Conservation (phyloP, 2,888 invertebrate genomes). For the Poecilus cupreus region DNA sequence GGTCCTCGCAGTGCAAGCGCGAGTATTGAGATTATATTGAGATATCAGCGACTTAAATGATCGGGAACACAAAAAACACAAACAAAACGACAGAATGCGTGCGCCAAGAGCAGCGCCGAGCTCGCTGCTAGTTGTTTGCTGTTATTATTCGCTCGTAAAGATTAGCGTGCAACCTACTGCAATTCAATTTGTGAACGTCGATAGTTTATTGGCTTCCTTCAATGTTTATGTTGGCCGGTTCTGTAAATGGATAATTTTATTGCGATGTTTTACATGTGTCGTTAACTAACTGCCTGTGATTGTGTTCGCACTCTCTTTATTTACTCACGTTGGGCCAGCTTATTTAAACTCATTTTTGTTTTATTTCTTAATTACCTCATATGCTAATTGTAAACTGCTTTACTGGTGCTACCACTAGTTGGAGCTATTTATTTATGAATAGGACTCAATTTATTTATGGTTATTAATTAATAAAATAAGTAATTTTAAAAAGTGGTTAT, state of each 20-base stretch:
- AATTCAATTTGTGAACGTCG: conserved; percentile 55
- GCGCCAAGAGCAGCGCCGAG: neutral
- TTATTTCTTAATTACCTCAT: neutral
- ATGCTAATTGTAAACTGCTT: too few species aligned
- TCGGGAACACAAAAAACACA: conserved; percentile 38
- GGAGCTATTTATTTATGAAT: too few species aligned
- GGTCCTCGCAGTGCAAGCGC: neutral
- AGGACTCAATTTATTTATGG: too few species aligned
- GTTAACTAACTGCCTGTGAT: conserved; percentile 41
- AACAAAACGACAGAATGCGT: conserved; percentile 20
- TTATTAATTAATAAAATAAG: too few species aligned
- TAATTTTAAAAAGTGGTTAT: too few species aligned
- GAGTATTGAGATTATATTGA: conserved; percentile 54
- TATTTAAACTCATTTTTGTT: neutral
- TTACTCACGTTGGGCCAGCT: neutral
- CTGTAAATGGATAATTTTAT: conserved; percentile 58
- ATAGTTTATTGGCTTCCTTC: conserved; percentile 56
- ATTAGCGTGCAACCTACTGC: conserved; percentile 48
- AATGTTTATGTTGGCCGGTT: conserved; percentile 53
- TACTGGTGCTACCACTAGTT: too few species aligned
- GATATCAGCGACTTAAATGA: conserved; percentile 57
- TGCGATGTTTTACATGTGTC: conserved; percentile 51
- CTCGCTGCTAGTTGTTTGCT: conserved; percentile 39
- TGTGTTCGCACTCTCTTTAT: conserved; percentile 32
- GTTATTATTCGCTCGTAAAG: conserved; percentile 59